Conservation (phyloP, 2,797 vertebrate genomes). For the Mionectes olivaceus region DNA sequence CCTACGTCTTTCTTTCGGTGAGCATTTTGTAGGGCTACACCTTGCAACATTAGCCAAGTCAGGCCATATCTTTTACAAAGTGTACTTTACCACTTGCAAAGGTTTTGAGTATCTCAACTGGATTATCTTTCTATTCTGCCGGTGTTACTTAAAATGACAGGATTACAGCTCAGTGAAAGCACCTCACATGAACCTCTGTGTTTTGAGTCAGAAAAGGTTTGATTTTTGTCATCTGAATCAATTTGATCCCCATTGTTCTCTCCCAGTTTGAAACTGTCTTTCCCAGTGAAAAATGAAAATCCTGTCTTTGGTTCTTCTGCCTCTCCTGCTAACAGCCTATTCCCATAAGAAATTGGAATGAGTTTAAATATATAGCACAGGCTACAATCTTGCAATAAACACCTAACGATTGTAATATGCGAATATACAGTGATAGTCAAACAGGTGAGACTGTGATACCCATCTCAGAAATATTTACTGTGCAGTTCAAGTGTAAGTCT, state of each 20-base stretch:
- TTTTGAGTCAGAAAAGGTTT: background rate
- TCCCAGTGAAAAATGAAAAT: background rate
- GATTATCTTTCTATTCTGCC: background rate
- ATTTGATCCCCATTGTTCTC: background rate
- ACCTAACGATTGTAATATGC: background rate
- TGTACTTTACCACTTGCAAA: background rate
- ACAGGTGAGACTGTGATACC: background rate
- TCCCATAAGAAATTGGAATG: background rate
- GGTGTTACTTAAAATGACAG: background rate
- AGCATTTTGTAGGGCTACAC: background rate
- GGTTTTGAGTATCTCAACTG: background rate
- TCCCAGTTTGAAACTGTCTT: background rate
- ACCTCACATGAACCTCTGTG: background rate
- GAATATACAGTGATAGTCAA: background rate
- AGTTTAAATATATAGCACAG: background rate
- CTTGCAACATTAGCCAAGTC: background rate
- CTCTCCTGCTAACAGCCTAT: background rate
- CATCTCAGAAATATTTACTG: background rate
- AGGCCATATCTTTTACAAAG: background rate
- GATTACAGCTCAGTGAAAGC: background rate
- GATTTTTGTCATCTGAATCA: background rate
- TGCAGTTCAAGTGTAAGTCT: background rate
- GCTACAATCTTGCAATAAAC: background rate
- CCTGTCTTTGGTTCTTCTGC: background rate
- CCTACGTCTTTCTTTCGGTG: background rate